Evolutionary conservation across 2,888 invertebrate genomes (phyloP).

Genomic region (Xestobium rufovillosum): DNA sequence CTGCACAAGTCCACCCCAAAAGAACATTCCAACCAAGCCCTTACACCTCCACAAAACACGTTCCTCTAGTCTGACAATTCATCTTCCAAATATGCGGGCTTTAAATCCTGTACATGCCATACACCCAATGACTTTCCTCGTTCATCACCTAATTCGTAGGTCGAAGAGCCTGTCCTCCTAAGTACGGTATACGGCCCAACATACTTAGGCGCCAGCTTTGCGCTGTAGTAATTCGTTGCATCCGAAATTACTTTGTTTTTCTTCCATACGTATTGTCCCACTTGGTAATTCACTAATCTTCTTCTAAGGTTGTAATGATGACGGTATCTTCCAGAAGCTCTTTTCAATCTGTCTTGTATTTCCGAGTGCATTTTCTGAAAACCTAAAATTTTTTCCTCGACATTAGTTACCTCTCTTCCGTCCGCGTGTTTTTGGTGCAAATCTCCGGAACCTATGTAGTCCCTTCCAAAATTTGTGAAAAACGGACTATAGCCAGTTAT

Average conservation of each 20-base stretch:
- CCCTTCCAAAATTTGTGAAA: background rate
- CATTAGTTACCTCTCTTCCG: background rate
- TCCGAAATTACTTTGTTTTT: conserved; percentile 1
- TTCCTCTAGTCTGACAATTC: no score
- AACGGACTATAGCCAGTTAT: background rate
- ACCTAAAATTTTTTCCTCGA: background rate
- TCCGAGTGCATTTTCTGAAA: background rate
- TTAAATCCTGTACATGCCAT: conserved; percentile 5
- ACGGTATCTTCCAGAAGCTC: background rate
- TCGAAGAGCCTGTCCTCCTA: conserved; percentile 1
- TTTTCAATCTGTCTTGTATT: background rate
- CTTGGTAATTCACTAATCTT: background rate
- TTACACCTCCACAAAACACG: no score
- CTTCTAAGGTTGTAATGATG: background rate
- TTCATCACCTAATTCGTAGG: conserved; percentile 2
- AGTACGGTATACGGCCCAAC: background rate
- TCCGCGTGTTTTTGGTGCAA: background rate
- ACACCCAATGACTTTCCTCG: background rate
- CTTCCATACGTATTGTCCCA: conserved; percentile 2
- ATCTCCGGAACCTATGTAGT: background rate
- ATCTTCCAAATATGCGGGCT: conserved; percentile 2
- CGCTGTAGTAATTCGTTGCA: background rate
- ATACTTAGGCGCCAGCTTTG: conserved; percentile 4
- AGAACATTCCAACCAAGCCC: no score
- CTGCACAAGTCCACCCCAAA: no score